These are phyloP conservation scores for Agrochola lota DNA, from an alignment of 2,888 invertebrate species.

Conservation along the genomic window DNA sequence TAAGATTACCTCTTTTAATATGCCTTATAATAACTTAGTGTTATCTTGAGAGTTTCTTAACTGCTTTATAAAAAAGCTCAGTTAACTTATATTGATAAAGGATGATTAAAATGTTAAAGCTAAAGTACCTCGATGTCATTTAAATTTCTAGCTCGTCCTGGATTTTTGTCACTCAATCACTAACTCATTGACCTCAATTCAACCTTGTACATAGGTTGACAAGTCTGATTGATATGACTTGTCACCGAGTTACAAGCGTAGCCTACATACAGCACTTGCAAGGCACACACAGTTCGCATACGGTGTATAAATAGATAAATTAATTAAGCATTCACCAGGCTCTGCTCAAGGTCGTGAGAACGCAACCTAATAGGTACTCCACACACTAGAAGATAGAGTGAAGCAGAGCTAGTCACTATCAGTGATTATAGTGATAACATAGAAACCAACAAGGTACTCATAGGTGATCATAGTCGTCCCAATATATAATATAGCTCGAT, in stretches of 20 bases:
- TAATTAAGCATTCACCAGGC: conserved; percentile 73
- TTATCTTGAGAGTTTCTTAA: neutral
- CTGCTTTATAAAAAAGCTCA: neutral
- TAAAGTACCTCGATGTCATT: no score
- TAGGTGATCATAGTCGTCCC: no score
- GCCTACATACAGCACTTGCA: conserved; percentile 43
- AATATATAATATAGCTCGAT: no score
- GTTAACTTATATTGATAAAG: no score
- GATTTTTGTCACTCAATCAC: neutral
- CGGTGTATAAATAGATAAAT: conserved; percentile 65
- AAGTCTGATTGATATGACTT: conserved; percentile 28
- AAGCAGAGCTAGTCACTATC: no score
- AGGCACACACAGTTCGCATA: conserved; percentile 51
- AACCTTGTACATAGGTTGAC: conserved; percentile 12
- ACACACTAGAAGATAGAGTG: conserved; percentile 22
- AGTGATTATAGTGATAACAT: no score
- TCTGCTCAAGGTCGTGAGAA: conserved; percentile 68
- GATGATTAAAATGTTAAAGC: no score
- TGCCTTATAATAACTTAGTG: neutral
- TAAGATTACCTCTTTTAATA: neutral
- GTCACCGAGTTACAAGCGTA: conserved; percentile 28
- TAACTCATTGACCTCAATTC: neutral
- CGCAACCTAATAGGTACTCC: conserved; percentile 16
- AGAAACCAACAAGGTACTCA: no score
- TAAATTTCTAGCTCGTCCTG: neutral